Conservation (phyloP, 2,113 vertebrate species). For the Onychostruthus taczanowskii region DNA sequence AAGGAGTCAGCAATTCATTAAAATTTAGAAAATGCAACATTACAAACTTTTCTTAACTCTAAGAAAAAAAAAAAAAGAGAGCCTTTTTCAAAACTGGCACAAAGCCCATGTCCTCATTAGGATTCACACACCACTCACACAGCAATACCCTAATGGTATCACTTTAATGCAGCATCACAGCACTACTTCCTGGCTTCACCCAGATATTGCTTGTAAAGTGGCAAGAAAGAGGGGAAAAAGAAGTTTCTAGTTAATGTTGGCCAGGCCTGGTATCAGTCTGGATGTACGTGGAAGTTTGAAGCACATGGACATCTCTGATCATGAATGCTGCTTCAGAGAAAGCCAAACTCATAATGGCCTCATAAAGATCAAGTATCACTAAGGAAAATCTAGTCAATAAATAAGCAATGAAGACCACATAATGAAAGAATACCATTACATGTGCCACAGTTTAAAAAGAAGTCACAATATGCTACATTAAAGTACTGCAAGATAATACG, state of each 20-base stretch:
- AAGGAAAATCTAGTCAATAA: slow-evolving; percentile 36
- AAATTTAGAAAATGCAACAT: neutral
- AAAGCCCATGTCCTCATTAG: slow-evolving; percentile 4
- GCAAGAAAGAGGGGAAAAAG: neutral
- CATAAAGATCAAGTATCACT: neutral
- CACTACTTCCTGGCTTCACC: neutral
- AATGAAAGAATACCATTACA: neutral
- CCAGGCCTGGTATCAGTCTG: neutral
- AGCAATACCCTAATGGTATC: neutral
- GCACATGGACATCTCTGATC: neutral
- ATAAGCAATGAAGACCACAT: neutral
- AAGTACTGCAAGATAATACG: slow-evolving; percentile 39
- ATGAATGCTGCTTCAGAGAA: neutral
- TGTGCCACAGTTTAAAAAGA: neutral
- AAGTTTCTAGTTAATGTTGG: neutral
- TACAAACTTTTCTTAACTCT: slow-evolving; percentile 16
- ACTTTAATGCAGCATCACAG: neutral
- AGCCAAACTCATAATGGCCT: neutral
- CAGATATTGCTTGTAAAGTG: neutral
- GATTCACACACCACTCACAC: neutral
- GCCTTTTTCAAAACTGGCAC: neutral
- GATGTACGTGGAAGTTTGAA: neutral
- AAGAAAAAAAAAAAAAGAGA: neutral
- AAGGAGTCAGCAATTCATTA: slow-evolving; percentile 38
- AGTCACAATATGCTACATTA: slow-evolving; percentile 18